Evolutionary conservation across 2,888 invertebrate genomes (phyloP), one percentile per base, ranked within the genome.

Genomic region (Acleris laterana): DNA sequence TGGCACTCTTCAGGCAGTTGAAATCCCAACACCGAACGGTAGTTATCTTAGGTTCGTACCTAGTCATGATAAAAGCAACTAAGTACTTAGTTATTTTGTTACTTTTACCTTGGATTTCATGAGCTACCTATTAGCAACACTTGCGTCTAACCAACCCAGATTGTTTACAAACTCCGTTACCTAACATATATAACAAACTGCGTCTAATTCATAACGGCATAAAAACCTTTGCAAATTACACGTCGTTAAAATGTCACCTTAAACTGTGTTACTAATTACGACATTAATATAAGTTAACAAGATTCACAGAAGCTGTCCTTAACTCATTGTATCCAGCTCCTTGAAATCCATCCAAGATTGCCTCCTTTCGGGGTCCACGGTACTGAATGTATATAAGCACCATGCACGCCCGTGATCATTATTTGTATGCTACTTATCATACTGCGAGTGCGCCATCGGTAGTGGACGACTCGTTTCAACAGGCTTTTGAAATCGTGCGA

Each of bases 271-370:
- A 51, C 32, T 60, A 66, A 66, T 66, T 61, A 61, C 65, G 38
- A 56, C 60, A 66, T 61, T 66, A 66, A 51, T 66, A 55, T 55
- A 49, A 56, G 50, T 56, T 51, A 61, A 57, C 61, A 51, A 65
- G 60, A 61, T 66, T 61, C 65, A 61, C 65, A 66, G 64, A 65
- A 66, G 65, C 65, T 61, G 65, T 56, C 56, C 65, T 66, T 56
- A 66, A 61, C 50, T 13, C 9, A 13, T 38, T 38, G 38, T 38
- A 11, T 13, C 38, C 13, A 38, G 38, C 4, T 38, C 9, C 4
- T 38, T 32, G 32, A 32, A 32, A 3, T 13, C 13, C 13, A 38
- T 38, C 4, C 38, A 13, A 38, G 4, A 13, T 38, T 11, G 38
- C 13, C 38, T 13, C 13, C 13, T 38, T 13, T 38, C 13, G 13